These are phyloP conservation scores for Ophiodon elongatus DNA, from an alignment of 2,113 vertebrate genomes.

Conservation along the genomic window DNA sequence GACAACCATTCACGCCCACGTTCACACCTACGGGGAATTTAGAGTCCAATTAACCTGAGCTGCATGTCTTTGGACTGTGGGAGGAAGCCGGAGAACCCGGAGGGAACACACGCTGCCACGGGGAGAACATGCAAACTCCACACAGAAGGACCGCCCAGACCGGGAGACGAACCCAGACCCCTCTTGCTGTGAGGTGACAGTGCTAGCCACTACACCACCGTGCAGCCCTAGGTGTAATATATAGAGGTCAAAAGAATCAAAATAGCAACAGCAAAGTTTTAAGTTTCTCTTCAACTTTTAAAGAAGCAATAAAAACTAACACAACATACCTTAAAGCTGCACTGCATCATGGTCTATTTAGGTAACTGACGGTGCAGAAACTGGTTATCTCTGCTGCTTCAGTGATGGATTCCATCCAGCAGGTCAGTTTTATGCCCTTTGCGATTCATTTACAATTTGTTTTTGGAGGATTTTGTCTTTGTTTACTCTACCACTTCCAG, in stretches of 20 bases:
- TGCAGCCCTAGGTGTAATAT: slow-evolving; percentile 12
- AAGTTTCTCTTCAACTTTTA: not conserved
- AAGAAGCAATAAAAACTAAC: not conserved
- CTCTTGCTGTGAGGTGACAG: too few relatives aligned
- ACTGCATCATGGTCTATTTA: not conserved
- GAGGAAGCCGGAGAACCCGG: too few relatives aligned
- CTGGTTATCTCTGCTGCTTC: not conserved
- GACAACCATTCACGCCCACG: too few relatives aligned
- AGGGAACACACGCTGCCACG: too few relatives aligned
- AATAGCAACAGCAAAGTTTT: not conserved
- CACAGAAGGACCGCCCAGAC: too few relatives aligned
- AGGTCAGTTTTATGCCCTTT: not conserved
- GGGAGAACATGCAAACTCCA: too few relatives aligned
- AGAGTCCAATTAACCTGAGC: too few relatives aligned
- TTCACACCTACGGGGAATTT: too few relatives aligned
- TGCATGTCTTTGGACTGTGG: too few relatives aligned
- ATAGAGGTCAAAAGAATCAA: not conserved
- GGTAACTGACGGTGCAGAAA: not conserved
- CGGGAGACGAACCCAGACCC: too few relatives aligned
- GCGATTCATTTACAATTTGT: not conserved
- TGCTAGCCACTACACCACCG: too few relatives aligned
- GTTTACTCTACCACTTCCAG: not conserved
- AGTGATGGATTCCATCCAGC: not conserved
- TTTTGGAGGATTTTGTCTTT: not conserved
- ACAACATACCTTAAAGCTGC: not conserved